Evolutionary conservation across 2,113 vertebrate genomes (phyloP).

Genomic region (Polypterus senegalus): DNA sequence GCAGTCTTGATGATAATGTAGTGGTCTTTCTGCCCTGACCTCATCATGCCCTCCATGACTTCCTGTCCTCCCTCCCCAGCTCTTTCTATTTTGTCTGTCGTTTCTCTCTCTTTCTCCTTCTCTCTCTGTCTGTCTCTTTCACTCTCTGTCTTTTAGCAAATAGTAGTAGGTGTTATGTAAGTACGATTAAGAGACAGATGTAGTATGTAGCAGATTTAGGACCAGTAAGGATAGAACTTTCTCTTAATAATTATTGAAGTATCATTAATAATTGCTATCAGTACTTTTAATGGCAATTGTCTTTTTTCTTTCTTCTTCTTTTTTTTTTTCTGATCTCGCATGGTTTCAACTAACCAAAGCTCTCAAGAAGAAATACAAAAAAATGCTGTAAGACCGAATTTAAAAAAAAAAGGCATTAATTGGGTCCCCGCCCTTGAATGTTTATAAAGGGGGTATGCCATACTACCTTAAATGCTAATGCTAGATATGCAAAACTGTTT

Average conservation of each 20-base stretch:
- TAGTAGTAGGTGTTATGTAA: constrained; percentile 89
- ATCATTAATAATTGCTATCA: constrained; percentile 60
- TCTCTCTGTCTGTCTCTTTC: constrained; percentile 40
- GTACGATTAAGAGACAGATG: constrained; percentile 84
- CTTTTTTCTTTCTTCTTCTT: constrained; percentile 30
- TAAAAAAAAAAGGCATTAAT: constrained; percentile 61
- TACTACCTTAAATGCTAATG: constrained; percentile 99
- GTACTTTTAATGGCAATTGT: constrained; percentile 62
- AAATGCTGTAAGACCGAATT: constrained; percentile 51
- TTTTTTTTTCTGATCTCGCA: constrained; percentile 72
- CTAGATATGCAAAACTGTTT: constrained; percentile 96
- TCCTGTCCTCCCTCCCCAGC: too few species aligned
- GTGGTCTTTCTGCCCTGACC: constrained; percentile 47
- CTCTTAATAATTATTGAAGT: constrained; percentile 61
- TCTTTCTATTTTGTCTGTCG: background rate
- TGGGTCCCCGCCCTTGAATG: constrained; percentile 75
- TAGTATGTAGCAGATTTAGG: constrained; percentile 92
- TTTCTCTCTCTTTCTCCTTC: constrained; percentile 7
- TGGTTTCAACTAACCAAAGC: constrained; percentile 98
- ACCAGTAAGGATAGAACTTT: constrained; percentile 97
- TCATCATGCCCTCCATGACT: too few species aligned
- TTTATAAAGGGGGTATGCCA: constrained; percentile 84
- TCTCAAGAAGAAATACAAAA: constrained; percentile 68
- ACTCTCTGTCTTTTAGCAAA: constrained; percentile 77
- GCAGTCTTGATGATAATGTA: constrained; percentile 88